These are phyloP conservation scores for Dicranocentrus wangi DNA, from an alignment of 2,888 invertebrate genomes.

Conservation along the genomic window DNA sequence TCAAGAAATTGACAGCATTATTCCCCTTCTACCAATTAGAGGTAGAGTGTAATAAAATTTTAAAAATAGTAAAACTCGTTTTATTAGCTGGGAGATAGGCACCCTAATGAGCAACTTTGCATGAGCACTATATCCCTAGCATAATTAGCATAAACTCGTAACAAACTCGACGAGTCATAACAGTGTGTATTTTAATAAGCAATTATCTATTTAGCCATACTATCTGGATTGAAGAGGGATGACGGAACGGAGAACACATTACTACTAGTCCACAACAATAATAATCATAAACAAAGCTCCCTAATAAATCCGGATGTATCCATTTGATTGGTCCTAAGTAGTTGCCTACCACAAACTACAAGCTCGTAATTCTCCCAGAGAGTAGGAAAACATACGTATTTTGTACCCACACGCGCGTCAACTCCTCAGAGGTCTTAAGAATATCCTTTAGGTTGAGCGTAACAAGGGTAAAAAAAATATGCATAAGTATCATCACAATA, in stretches of 20 bases:
- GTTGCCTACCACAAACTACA: not conserved
- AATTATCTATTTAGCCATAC: slow-evolving; percentile 28
- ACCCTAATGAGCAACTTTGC: too few relatives aligned
- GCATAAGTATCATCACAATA: slow-evolving; percentile 41
- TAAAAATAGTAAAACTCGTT: too few relatives aligned
- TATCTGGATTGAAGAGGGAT: too few relatives aligned
- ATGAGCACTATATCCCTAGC: not conserved
- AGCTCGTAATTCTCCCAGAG: too few relatives aligned
- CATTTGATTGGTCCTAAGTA: slow-evolving; percentile 29
- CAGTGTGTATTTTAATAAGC: slow-evolving; percentile 39
- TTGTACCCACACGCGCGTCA: not conserved
- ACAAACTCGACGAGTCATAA: slow-evolving; percentile 25
- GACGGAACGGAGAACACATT: too few relatives aligned
- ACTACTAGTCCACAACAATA: not conserved
- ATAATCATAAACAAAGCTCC: slow-evolving; percentile 35
- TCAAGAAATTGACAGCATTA: too few relatives aligned
- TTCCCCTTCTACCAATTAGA: too few relatives aligned
- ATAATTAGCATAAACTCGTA: slow-evolving; percentile 25
- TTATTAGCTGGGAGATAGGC: too few relatives aligned
- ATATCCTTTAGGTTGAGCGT: slow-evolving; percentile 16
- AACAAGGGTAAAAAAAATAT: slow-evolving; percentile 54
- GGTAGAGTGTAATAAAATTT: too few relatives aligned
- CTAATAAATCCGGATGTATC: slow-evolving; percentile 41
- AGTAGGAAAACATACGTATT: not conserved
- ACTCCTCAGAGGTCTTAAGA: slow-evolving; percentile 22